Evolutionary conservation across 1,140 invertebrate genomes (phyloP), one percentile per base, ranked within the genome.

Genomic region (Bacillus rossius): DNA sequence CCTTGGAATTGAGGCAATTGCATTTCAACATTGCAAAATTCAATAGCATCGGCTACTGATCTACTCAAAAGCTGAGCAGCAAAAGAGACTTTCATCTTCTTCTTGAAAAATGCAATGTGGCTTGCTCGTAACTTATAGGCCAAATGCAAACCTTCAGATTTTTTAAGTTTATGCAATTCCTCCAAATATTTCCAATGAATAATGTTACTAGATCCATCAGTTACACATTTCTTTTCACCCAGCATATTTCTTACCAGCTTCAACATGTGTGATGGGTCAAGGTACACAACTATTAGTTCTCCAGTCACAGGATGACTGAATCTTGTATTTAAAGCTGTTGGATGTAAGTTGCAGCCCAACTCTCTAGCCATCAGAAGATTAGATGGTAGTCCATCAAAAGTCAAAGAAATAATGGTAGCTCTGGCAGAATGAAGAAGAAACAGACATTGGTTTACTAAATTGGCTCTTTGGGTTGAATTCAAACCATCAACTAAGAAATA

Each of bases 1-100:
- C 64, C 51, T 60, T 60, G 10, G 61, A 71, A 71, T 8, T 65
- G 20, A 13, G 4, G 2, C 3, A 64, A 5, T 25, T 64, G 42
- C 56, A 55, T 48, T 43, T 64, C 25, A 34, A 48, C 5, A 40
- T n/a, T n/a, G n/a, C 38, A 64, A 61, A 47, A 64, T 20, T 40
- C 8, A 3, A 71, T 55, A 17, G 66, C 62, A 42, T 60, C 43
- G 20, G 59, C 43, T 1, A 69, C 64, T 61, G 65, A 69, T 38
- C 49, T 47, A 55, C 69, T 61, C 13, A 69, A 48, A 37, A 60
- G 57, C 60, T 71, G 68, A 17, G 60, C 56, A 20, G 67, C 67
- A 25, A 69, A 43, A 52, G 56, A 61, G 7, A 71, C 67, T 53
- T 67, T 66, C 65, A 69, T 66, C 63, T 67, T 68, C 52, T 69